A percentile compares a stretch with the other conserved stretches of the same genome.
These are phyloP conservation scores for Leiothrix lutea DNA, from an alignment of 2,113 vertebrate species.

Conservation along the genomic window DNA sequence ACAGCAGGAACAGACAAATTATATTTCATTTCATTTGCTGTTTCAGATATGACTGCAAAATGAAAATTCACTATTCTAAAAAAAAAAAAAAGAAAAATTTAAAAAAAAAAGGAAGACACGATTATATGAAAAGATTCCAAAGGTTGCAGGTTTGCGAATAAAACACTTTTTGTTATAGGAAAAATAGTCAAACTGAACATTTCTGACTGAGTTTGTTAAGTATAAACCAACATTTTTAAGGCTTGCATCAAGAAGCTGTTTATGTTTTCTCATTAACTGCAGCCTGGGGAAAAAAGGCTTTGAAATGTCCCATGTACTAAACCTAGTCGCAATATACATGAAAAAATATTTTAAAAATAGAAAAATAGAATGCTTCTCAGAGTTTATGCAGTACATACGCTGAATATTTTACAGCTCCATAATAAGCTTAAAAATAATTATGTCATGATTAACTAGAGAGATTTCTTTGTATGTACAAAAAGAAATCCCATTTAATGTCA, in stretches of 20 bases:
- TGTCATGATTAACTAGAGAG: background rate
- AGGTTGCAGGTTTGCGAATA: background rate
- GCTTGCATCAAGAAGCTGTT: background rate
- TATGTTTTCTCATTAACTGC: background rate
- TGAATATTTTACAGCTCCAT: background rate
- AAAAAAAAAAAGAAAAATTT: too few species aligned
- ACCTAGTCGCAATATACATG: background rate
- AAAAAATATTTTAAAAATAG: background rate
- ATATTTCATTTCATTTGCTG: background rate
- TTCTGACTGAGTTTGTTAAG: background rate
- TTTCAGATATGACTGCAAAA: background rate
- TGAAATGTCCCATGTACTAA: background rate
- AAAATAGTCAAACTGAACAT: background rate
- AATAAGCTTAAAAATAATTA: background rate
- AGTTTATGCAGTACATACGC: background rate
- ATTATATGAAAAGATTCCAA: background rate
- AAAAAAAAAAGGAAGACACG: accelerated
- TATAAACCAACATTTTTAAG: background rate
- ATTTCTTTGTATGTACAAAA: background rate
- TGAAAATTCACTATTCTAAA: background rate
- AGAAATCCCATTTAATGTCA: background rate
- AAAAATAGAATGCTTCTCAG: background rate
- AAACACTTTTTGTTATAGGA: background rate
- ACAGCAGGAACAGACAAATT: background rate
- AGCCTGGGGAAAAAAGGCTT: background rate